Percentiles rank a stretch among this genome's conserved stretches.
Conservation (phyloP, 2,797 vertebrate genomes). For the Eleutherodactylus coqui region DNA sequence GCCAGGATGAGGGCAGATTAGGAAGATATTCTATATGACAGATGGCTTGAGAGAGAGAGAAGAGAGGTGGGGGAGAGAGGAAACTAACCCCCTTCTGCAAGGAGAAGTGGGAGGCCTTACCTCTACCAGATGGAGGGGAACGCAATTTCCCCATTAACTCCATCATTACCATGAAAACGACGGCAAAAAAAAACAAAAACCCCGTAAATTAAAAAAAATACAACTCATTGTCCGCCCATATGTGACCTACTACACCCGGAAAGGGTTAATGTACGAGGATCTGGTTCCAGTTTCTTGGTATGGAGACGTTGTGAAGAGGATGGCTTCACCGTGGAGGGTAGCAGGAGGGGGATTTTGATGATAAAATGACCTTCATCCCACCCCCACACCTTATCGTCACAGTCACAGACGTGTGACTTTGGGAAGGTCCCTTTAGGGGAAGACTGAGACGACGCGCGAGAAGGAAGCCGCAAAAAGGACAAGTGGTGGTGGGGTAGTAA, state of each 20-base stretch:
- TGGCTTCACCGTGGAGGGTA: conserved; percentile 20
- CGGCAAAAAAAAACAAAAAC: not conserved
- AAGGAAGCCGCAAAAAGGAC: conserved; percentile 30
- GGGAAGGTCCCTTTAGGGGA: conserved; percentile 59
- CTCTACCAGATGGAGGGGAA: conserved; percentile 51
- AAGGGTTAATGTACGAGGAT: conserved; percentile 21
- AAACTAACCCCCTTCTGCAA: conserved; percentile 48
- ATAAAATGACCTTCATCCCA: conserved; percentile 50
- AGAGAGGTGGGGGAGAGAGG: conserved; percentile 27
- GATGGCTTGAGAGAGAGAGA: conserved; percentile 38
- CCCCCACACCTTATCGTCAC: conserved; percentile 57
- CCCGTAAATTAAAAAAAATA: not conserved
- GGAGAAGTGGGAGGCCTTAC: conserved; percentile 41
- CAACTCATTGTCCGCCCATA: not conserved
- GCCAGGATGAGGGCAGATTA: conserved; percentile 58
- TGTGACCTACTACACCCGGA: not conserved
- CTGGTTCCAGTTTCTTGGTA: not conserved
- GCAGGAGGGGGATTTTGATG: conserved; percentile 48
- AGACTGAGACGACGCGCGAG: conserved; percentile 37
- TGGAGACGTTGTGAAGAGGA: conserved; percentile 1
- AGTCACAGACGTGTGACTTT: conserved; percentile 53
- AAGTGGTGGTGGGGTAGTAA: not conserved
- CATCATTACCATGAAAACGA: not conserved
- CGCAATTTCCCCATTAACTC: conserved; percentile 42
- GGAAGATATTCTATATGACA: conserved; percentile 48